Evolutionary conservation across 2,113 vertebrate genomes (phyloP).

Genomic region (Festucalex cinctus): DNA sequence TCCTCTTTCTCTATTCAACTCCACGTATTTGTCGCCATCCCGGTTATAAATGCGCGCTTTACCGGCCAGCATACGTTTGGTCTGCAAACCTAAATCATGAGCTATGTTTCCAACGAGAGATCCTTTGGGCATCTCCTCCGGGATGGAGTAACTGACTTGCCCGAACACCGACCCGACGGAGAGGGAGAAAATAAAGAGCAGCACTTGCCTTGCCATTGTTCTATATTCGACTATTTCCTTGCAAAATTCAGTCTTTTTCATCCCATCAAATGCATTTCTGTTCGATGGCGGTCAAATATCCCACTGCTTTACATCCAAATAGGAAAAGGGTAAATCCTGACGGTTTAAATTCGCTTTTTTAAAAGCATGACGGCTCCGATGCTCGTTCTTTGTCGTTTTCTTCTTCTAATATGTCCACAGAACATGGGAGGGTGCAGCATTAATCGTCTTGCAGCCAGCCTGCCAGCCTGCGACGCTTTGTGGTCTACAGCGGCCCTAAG

Average conservation of each 20-base stretch:
- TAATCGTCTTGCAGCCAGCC: neutral
- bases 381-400: too few species aligned
- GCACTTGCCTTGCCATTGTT: conserved; percentile 9
- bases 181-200: conserved; percentile 1
- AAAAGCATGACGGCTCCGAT: too few species aligned
- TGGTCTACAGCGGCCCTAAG: conserved; percentile 11
- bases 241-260: too few species aligned
- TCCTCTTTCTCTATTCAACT: conserved; percentile 55
- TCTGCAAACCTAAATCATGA: conserved; percentile 43
- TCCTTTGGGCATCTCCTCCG: conserved; percentile 50
- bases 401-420: neutral
- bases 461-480: neutral
- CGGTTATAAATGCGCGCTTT: conserved; percentile 41
- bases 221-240: neutral
- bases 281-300: neutral
- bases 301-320: too few species aligned
- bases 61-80: neutral
- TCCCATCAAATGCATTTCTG: neutral
- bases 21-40: conserved; percentile 52
- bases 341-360: too few species aligned
- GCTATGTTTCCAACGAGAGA: conserved; percentile 57
- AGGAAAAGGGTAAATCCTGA: too few species aligned
- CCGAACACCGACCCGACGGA: neutral
- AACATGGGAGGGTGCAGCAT: neutral
- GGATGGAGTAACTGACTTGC: conserved; percentile 57